Evolutionary conservation across 2,113 vertebrate genomes (phyloP), one percentile per base, ranked within the genome.

Genomic region (Empidonax alnorum): DNA sequence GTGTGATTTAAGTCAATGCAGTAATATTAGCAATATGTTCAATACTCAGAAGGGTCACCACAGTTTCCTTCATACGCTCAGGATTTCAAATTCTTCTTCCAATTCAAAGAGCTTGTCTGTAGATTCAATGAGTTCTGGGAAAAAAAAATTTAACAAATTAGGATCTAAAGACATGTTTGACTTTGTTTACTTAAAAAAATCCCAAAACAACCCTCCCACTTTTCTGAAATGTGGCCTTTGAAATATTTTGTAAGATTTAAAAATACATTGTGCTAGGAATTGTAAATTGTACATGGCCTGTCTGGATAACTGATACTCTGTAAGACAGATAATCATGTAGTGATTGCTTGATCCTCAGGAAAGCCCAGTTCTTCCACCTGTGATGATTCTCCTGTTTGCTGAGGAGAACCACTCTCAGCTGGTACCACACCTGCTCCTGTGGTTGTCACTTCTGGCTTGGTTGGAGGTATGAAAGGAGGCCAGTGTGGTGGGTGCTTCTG

Each of bases 11-110:
- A 96, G 84, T 97, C 97, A 94, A 89, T 84, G 95, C 95, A 95
- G 30, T 92, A 86, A 92, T 89, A 96, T 52, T 92, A 95, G 89
- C 90, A 87, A 49, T 73, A 59, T 69, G 89, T 87, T 97, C 96
- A 81, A 75, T 89, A 93, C 91, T 96, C 84, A 72, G 84, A 76
- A 95, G 87, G 74, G 84, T 86, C 78, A 56, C 82, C 55, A 67
- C 74, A 25, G 69, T 75, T 90, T 96, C 91, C 90, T 91, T 98
- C 98, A 99, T 47, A 98, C 97, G 15, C 98, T 99, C 68, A 99
- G 97, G 94, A 99, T 99, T 97, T 99, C 99, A 96, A 99, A 99
- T 96, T 99, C 98, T 96, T 99, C 98, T 96, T 99, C 98, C 49
- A 98, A 95, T 89, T 99, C 98, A 96, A 98, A 99, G 4, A 99